A percentile compares a stretch with the other conserved stretches of the same genome.
These are phyloP conservation scores for Harpalus rubripes DNA, from an alignment of 2,888 invertebrate species.

Conservation along the genomic window DNA sequence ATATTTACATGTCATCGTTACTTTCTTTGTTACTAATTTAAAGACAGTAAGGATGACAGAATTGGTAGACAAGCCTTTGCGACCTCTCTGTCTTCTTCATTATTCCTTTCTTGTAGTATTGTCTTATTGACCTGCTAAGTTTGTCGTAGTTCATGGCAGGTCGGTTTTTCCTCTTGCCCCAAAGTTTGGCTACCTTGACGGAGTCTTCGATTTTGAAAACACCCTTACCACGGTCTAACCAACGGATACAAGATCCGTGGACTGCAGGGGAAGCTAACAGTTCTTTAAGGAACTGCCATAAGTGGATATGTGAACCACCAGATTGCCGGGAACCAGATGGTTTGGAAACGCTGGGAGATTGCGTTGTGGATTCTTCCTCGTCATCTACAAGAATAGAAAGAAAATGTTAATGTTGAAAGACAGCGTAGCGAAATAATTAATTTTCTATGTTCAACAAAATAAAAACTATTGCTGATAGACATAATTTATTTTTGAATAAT, in stretches of 20 bases:
- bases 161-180: constrained; percentile 98
- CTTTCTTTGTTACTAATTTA: constrained; percentile 76
- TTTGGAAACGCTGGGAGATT: constrained; percentile 70
- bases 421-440: neutral
- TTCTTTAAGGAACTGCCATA: constrained; percentile 99
- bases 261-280: constrained; percentile 92
- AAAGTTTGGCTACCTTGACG: constrained; percentile 96
- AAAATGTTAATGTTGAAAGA: constrained; percentile 58
- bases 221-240: constrained; percentile 96
- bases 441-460: too few species aligned
- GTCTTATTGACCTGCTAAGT: constrained; percentile 96
- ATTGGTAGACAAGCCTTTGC: constrained; percentile 98
- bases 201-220: constrained; percentile 99
- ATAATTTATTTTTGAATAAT: too few species aligned
- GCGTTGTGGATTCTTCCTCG: constrained; percentile 76
- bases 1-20: constrained; percentile 40
- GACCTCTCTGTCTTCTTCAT: constrained; percentile 99
- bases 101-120: constrained; percentile 99
- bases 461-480: too few species aligned
- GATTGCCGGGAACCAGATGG: constrained; percentile 74
- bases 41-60: constrained; percentile 96
- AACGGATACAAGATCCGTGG: constrained; percentile 96
- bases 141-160: constrained; percentile 99
- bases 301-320: constrained; percentile 94
- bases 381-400: constrained; percentile 76